These are phyloP conservation scores for Orgyia antiqua DNA, from an alignment of 2,888 invertebrate genomes.

Conservation along the genomic window DNA sequence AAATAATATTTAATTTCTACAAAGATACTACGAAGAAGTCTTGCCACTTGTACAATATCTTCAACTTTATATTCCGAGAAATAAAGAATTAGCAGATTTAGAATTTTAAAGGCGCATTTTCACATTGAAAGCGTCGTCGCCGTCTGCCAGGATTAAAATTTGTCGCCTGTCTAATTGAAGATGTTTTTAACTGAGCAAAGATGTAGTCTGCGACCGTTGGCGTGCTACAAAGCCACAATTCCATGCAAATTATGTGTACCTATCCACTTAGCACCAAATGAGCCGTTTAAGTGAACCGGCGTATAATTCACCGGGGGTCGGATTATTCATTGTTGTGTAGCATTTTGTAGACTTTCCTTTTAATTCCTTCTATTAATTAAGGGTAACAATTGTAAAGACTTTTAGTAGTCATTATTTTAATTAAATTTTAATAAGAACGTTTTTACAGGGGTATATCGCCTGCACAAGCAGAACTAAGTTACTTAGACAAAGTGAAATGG, in stretches of 20 bases:
- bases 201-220: conserved; percentile 57
- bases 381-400: conserved; percentile 47
- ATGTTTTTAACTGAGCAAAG: conserved; percentile 72
- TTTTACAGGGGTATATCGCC: conserved; percentile 89
- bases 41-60: too few relatives aligned
- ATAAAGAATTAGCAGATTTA: too few relatives aligned
- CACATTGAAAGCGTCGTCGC: conserved; percentile 45
- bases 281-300: conserved; percentile 34
- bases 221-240: conserved; percentile 65
- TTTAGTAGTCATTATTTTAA: conserved; percentile 24
- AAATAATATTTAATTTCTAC: too few relatives aligned
- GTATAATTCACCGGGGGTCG: conserved; percentile 19
- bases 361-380: conserved; percentile 48
- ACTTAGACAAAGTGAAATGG: conserved; percentile 98
- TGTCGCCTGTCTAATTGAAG: conserved; percentile 68
- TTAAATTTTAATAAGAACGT: conserved; percentile 20
- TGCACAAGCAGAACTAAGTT: conserved; percentile 94
- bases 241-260: conserved; percentile 73
- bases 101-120: conserved; percentile 61
- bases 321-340: conserved; percentile 52
- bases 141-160: conserved; percentile 62
- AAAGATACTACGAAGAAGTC: too few relatives aligned
- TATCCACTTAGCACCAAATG: conserved; percentile 53
- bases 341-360: conserved; percentile 37
- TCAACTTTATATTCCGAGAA: too few relatives aligned